phyloP scores from a whole-genome alignment of 2,888 invertebrate genomes.

The Troides helena region DNA sequence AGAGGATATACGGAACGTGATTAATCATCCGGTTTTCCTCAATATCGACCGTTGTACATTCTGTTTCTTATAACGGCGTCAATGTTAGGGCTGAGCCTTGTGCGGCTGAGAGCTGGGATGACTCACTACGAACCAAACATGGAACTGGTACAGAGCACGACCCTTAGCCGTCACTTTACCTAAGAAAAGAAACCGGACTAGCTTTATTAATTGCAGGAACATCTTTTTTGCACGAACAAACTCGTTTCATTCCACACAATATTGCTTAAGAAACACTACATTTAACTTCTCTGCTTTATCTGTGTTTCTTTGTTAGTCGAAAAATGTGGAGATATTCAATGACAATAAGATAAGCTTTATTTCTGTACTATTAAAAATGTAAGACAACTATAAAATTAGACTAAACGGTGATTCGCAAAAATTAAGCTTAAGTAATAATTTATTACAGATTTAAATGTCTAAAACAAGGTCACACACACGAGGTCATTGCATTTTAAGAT shows the following conservation, averaged over 20 bases:
- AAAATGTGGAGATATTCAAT: background rate
- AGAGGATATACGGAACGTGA: conserved; percentile 8
- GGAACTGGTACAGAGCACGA: conserved; percentile 44
- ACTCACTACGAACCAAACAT: conserved; percentile 59
- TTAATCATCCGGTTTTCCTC: conserved; percentile 25
- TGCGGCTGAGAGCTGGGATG: conserved; percentile 40
- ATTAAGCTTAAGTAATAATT: too few species aligned
- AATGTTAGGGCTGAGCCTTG: conserved; percentile 14
- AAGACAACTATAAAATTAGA: background rate
- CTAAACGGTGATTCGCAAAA: too few species aligned
- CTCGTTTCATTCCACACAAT: conserved; percentile 16
- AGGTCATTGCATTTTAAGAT: too few species aligned
- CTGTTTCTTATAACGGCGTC: conserved; percentile 19
- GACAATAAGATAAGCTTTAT: background rate
- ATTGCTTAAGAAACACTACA: conserved; percentile 7
- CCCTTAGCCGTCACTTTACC: conserved; percentile 38
- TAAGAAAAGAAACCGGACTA: conserved; percentile 48
- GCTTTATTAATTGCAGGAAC: conserved; percentile 29
- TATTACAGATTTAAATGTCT: too few species aligned
- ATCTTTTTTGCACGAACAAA: conserved; percentile 27
- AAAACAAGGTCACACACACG: too few species aligned
- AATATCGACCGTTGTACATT: conserved; percentile 16
- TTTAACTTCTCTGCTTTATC: background rate
- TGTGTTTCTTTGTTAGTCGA: background rate
- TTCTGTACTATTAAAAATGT: background rate